Conservation (phyloP, 1,140 invertebrate species). For the Anastrepha ludens region DNA sequence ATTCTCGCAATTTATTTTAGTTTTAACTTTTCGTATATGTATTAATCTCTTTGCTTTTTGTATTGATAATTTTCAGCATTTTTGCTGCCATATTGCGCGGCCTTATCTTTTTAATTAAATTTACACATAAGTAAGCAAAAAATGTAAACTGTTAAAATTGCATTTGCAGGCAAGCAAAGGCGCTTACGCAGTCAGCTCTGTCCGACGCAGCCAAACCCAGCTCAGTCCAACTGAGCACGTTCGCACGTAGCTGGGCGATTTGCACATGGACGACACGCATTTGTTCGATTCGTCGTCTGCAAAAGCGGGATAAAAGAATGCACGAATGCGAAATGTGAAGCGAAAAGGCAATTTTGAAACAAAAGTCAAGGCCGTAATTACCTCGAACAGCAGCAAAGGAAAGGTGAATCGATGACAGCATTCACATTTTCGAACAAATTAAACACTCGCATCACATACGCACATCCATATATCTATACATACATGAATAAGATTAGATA, state of each 20-base stretch:
- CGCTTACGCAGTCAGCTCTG: neutral
- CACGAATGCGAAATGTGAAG: neutral
- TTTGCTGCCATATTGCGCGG: neutral
- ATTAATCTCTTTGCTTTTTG: neutral
- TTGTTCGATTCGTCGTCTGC: neutral
- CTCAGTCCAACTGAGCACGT: no score
- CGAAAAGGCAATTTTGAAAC: neutral
- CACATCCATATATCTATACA: neutral
- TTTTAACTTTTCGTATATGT: neutral
- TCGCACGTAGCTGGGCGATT: neutral
- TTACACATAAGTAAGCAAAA: slow-evolving; percentile 29
- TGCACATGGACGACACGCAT: neutral
- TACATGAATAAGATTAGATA: no score
- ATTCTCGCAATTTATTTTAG: neutral
- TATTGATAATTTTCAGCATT: neutral
- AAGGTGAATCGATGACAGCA: slow-evolving; percentile 11
- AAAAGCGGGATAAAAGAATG: neutral
- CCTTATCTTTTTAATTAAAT: slow-evolving; percentile 33
- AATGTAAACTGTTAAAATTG: slow-evolving; percentile 8
- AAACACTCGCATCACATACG: neutral
- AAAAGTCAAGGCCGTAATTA: slow-evolving; percentile 7
- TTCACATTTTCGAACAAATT: neutral
- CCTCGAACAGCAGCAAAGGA: neutral
- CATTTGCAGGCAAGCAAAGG: neutral
- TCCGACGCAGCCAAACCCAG: no score